These are phyloP conservation scores for Lepus oiostolus DNA, from an alignment of 2,797 vertebrate genomes.

Conservation along the genomic window DNA sequence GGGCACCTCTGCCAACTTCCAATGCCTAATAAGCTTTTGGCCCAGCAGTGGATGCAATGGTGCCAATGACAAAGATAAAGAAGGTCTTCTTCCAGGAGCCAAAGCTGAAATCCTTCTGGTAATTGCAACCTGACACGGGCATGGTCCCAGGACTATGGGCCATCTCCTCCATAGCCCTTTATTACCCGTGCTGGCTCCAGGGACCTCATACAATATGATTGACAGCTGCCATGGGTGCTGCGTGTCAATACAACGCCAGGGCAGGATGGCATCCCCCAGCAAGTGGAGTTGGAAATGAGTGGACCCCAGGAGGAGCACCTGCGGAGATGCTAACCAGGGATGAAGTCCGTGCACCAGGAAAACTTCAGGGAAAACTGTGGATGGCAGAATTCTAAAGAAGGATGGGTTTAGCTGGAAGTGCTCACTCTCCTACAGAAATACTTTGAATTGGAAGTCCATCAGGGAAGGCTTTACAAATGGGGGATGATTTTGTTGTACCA, in stretches of 20 bases:
- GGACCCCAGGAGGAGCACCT: neutral
- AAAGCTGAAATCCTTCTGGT: constrained; percentile 50
- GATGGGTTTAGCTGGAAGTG: neutral
- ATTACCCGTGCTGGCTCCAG: neutral
- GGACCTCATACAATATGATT: neutral
- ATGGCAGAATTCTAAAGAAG: neutral
- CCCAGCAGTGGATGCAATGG: neutral
- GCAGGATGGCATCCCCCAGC: neutral
- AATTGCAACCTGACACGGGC: constrained; percentile 25
- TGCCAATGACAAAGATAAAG: constrained; percentile 66
- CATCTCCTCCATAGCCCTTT: neutral
- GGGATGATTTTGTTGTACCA: neutral
- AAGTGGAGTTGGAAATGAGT: neutral
- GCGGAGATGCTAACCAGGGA: neutral
- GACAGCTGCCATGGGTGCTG: neutral
- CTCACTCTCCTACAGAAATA: neutral
- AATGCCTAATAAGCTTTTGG: constrained; percentile 62
- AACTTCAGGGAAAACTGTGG: neutral
- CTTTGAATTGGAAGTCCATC: neutral
- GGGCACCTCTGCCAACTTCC: constrained; percentile 50
- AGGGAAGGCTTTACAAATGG: neutral
- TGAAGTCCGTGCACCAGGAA: neutral
- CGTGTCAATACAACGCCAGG: neutral
- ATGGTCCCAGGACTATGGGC: neutral
- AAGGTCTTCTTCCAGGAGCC: constrained; percentile 57